phyloP scores from a whole-genome alignment of 1,140 invertebrate species.

The Penaeus japonicus region DNA sequence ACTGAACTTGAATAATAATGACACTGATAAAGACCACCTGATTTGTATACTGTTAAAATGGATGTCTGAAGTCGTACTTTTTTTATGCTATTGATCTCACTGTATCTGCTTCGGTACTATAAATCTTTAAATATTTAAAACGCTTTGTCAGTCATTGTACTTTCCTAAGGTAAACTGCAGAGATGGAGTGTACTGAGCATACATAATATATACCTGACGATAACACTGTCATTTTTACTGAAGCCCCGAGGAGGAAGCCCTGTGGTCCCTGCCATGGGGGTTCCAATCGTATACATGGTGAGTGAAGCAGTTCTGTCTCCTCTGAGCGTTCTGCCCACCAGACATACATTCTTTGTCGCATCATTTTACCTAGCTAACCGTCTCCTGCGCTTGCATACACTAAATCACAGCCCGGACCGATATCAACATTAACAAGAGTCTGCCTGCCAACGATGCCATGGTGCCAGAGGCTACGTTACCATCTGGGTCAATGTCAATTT shows the following conservation, averaged over 20 bases:
- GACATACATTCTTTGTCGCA: conserved; percentile 54
- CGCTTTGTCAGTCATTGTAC: no score
- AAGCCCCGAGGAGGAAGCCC: conserved; percentile 49
- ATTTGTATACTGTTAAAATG: conserved; percentile 23
- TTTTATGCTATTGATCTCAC: conserved; percentile 4
- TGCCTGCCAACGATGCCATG: conserved; percentile 42
- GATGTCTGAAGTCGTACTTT: background rate
- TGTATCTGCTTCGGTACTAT: no score
- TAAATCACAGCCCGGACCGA: conserved; percentile 57
- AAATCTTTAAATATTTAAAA: no score
- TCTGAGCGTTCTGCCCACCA: conserved; percentile 55
- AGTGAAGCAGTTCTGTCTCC: conserved; percentile 57
- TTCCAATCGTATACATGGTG: conserved; percentile 57
- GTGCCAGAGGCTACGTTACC: conserved; percentile 7
- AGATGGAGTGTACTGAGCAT: no score
- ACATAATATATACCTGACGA: background rate
- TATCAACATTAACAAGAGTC: conserved; percentile 52
- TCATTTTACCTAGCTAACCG: conserved; percentile 54
- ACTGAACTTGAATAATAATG: conserved; percentile 49
- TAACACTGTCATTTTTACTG: conserved; percentile 46
- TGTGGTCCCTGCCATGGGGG: conserved; percentile 48
- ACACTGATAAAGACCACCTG: conserved; percentile 24
- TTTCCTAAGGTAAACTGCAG: no score
- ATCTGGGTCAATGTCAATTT: conserved; percentile 10
- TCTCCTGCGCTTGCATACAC: conserved; percentile 54